Evolutionary conservation across 2,113 vertebrate genomes (phyloP), one percentile per base, ranked within the genome.

Genomic region (Neodontobutis hainanensis): DNA sequence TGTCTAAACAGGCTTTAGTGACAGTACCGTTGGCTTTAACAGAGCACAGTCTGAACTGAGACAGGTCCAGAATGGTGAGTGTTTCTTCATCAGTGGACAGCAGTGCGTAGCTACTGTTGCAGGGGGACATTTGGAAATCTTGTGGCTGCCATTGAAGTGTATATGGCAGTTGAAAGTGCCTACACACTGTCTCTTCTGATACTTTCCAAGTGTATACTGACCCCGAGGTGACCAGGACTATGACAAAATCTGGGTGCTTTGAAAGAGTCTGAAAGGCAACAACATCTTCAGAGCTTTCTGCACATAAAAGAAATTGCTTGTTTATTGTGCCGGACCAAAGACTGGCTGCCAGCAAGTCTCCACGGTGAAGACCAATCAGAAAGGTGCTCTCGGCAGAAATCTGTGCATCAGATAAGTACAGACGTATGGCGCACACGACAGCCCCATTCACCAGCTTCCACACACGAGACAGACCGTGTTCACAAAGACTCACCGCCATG

Each of bases 331-430:
- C 94, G 1, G 91, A 91, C 93, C 94, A 94, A 42, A 94, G 76
- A 64, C 88, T 93, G 35, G 91, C 86, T 38, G 93, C 93, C 42
- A 94, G 68, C 38, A 94, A 90, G 64, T 85, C 81, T 6, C 86
- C 85, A 2, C 11, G 19, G 10, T 56, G 64, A 16, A 66, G 71
- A 14, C 94, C 93, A 11, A 94, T 64, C 27, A 94, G 83, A 65
- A 93, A 94, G 10, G 92, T 94, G 80, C 92, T 90, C 66, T 91
- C 92, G 1, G 91, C 69, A 0, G 91, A 91, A 60, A 94, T 88
- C 53, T 84, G 78, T 0, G 92, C 88, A 2, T 87, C 74, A 12
- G 66, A 80, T 4, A 94, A 75, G 53, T 82, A 60, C 14, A 70
- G 50, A 66, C 80, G 77, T 60, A 94, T 89, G 53, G 65, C 86